Percentiles rank a stretch among this genome's conserved stretches.
Conservation (phyloP, 2,113 vertebrate genomes). For the Heteronetta atricapilla region DNA sequence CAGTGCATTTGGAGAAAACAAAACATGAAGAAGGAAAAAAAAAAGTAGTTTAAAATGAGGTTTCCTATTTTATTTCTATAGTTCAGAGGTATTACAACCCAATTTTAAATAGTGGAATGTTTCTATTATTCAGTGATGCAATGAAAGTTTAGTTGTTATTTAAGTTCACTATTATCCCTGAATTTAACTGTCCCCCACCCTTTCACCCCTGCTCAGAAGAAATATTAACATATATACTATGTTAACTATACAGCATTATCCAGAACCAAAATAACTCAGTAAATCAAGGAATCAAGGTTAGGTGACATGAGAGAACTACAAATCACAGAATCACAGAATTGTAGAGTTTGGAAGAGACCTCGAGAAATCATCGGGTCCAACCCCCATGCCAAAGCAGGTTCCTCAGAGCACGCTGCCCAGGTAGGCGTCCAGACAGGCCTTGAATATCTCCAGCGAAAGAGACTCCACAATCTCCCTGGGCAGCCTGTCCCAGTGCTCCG, state of each 20-base stretch:
- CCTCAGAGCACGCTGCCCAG: too few relatives aligned
- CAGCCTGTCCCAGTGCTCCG: too few relatives aligned
- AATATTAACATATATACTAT: neutral
- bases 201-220: neutral
- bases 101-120: neutral
- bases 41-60: neutral
- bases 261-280: neutral
- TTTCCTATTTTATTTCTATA: slow-evolving; percentile 6
- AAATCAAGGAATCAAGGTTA: too few relatives aligned
- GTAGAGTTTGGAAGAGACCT: too few relatives aligned
- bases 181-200: neutral
- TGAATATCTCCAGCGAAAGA: too few relatives aligned
- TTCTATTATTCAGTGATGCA: neutral
- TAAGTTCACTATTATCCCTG: neutral
- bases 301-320: too few relatives aligned
- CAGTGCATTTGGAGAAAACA: slow-evolving; percentile 33
- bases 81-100: neutral
- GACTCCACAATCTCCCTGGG: too few relatives aligned
- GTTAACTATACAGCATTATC: too few relatives aligned
- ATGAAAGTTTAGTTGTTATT: neutral
- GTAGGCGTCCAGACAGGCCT: too few relatives aligned
- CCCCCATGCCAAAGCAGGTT: too few relatives aligned
- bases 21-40: slow-evolving; percentile 48
- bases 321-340: too few relatives aligned
- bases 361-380: too few relatives aligned